Evolutionary conservation across 2,888 invertebrate genomes (phyloP), one percentile per base, ranked within the genome.

Genomic region (Halictus quadricinctus): DNA sequence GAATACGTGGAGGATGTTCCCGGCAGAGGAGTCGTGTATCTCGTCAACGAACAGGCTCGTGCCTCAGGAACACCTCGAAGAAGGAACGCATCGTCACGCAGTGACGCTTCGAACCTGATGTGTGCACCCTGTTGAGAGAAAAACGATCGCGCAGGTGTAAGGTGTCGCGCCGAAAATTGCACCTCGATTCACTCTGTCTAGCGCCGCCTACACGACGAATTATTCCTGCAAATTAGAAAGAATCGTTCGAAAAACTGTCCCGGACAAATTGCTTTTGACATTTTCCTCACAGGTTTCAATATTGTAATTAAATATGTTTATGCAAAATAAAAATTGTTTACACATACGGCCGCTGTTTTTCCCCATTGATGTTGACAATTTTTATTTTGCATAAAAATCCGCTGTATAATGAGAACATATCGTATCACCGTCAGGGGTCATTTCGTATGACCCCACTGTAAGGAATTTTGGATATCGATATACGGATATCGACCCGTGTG

Each of bases 121-220:
- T 87, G 84, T 87, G 84, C 88, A 76, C 85, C 92, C 81, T 85
- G 85, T 29, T 25, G 91, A 74, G 89, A 91, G 91, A 89, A 88
- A 90, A 91, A 91, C 91, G 88, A 90, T 90, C 83, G 80, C 78
- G 79, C 79, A 83, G 88, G 87, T 88, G 88, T 80, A 73, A 85
- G 72, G 72, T 48, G 66, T 81, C 73, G 79, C 78, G 80, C 72
- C 78, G 76, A 76, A 84, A 86, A 85, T 88, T 85, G 82, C 87
- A 83, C 87, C 87, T 84, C 29, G 18, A 10, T 72, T 18, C 29
- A 50, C 21, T 4, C 10, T 12, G 21, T 21, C 41, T 41, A n/a
- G 21, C 21, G 69, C 29, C 50, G 21, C 48, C 29, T 18, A 21
- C 36, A 0, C 13, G 15, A 64, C 4, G 36, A 29, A 73, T 50